Evolutionary conservation across 2,888 invertebrate species (phyloP).

Genomic region (Lycocerus yunnanus): DNA sequence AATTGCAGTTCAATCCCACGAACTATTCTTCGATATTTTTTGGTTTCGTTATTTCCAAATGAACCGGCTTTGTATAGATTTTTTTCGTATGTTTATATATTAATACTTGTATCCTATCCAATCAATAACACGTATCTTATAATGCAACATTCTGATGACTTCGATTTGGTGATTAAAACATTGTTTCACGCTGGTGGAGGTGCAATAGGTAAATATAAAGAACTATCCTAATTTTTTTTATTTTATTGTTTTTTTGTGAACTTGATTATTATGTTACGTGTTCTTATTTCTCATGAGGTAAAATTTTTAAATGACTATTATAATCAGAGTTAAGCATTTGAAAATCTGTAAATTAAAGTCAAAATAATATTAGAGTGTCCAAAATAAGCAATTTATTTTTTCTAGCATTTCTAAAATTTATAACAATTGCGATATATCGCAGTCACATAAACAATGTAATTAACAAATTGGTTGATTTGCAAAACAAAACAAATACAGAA

Average conservation of each 20-base stretch:
- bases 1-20: neutral
- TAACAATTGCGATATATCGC: neutral
- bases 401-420: constrained; percentile 6
- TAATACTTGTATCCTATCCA: neutral
- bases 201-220: neutral
- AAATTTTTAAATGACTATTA: too few relatives aligned
- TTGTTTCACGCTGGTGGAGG: neutral
- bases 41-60: neutral
- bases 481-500: constrained; percentile 3
- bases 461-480: constrained; percentile 1
- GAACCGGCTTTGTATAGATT: neutral
- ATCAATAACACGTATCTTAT: neutral
- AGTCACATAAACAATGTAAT: neutral
- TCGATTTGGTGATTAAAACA: neutral
- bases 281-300: too few relatives aligned
- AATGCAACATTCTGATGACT: neutral
- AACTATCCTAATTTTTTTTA: too few relatives aligned
- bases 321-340: too few relatives aligned
- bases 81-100: neutral
- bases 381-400: neutral
- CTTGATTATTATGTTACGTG: too few relatives aligned
- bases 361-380: too few relatives aligned
- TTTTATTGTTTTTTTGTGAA: too few relatives aligned
- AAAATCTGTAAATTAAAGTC: too few relatives aligned
- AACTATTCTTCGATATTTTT: neutral